These are phyloP conservation scores for Danaus plexippus DNA, from an alignment of 1,140 invertebrate genomes.

Conservation along the genomic window DNA sequence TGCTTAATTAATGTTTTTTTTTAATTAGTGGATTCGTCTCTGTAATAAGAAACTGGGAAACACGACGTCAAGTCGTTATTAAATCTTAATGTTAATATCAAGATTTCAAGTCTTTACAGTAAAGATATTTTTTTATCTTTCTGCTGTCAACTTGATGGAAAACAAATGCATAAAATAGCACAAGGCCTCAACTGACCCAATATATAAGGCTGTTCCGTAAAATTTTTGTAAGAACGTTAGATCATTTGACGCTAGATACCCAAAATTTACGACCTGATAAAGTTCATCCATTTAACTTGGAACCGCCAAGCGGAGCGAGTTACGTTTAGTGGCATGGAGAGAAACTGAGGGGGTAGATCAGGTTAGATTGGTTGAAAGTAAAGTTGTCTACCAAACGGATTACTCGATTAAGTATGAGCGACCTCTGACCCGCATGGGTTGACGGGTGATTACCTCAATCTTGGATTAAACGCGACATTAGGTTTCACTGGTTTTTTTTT, in stretches of 20 bases:
- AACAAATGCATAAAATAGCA: constrained; percentile 11
- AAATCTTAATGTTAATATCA: no score
- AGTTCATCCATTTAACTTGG: constrained; percentile 40
- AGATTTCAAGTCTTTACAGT: no score
- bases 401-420: constrained; percentile 60
- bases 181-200: constrained; percentile 18
- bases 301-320: constrained; percentile 31
- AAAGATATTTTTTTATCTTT: no score
- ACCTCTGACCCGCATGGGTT: constrained; percentile 53
- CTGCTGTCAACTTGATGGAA: no score
- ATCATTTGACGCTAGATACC: constrained; percentile 53
- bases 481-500: constrained; percentile 4
- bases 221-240: constrained; percentile 39
- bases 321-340: constrained; percentile 8
- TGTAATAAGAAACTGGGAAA: no score
- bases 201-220: constrained; percentile 23
- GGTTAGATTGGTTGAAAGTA: constrained; percentile 32
- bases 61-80: no score
- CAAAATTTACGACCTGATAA: constrained; percentile 66
- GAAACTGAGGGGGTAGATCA: constrained; percentile 26
- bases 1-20: no score
- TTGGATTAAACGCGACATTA: constrained; percentile 18
- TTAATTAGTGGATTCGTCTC: no score
- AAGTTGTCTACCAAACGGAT: constrained; percentile 65
- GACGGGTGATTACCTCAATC: constrained; percentile 46